A percentile compares a stretch with the other conserved stretches of the same genome.
Evolutionary conservation across 2,113 vertebrate genomes (phyloP).

Genomic region (Chaetodon trifascialis): DNA sequence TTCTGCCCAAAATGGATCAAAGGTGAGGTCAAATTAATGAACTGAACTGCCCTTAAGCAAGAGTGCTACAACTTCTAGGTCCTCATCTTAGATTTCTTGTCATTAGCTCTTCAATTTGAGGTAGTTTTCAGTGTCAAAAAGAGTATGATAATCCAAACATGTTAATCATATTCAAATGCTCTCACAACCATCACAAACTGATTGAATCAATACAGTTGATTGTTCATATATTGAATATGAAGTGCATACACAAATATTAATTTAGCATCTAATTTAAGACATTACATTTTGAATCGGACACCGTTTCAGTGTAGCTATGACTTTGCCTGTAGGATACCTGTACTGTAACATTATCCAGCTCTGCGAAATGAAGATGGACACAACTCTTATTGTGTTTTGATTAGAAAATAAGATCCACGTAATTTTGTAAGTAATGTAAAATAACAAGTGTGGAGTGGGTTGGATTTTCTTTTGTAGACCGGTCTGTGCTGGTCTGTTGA

Average conservation of each 20-base stretch:
- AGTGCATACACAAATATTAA: neutral
- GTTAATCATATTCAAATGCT: neutral
- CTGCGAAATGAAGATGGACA: neutral
- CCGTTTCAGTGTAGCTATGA: neutral
- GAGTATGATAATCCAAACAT: neutral
- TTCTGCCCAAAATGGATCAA: neutral
- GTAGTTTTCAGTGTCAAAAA: neutral
- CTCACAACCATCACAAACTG: neutral
- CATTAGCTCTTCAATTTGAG: neutral
- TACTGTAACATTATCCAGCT: neutral
- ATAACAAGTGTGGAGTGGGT: too few relatives aligned
- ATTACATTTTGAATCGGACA: neutral
- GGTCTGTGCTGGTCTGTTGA: neutral
- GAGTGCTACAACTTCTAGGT: neutral
- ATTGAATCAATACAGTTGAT: neutral
- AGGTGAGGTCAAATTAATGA: neutral
- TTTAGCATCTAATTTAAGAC: neutral
- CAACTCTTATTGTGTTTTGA: neutral
- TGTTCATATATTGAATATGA: neutral
- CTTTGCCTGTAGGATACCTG: neutral
- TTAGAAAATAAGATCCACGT: too few relatives aligned
- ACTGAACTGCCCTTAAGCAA: neutral
- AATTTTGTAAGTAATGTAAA: too few relatives aligned
- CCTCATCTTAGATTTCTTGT: neutral
- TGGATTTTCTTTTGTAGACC: neutral